Conservation (phyloP, 2,888 invertebrate species). For the Rugalucina vietnamica region DNA sequence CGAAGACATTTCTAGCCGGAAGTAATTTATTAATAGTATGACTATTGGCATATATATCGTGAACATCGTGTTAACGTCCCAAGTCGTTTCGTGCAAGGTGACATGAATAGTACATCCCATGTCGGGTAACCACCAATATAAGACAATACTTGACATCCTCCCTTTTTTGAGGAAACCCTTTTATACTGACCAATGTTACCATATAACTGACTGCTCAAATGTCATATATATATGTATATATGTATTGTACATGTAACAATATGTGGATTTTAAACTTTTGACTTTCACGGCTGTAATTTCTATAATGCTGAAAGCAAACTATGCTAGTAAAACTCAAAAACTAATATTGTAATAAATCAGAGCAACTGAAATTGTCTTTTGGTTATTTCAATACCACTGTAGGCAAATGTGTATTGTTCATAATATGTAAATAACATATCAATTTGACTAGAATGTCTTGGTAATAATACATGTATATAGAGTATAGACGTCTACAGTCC, state of each 20-base stretch:
- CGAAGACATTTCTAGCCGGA: background rate
- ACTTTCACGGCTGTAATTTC: background rate
- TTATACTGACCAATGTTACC: background rate
- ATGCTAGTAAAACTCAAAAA: no score
- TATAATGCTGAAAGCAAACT: background rate
- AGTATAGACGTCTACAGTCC: conserved; percentile 4
- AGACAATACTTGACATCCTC: conserved; percentile 4
- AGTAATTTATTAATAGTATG: background rate
- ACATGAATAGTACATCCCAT: background rate
- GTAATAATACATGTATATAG: no score
- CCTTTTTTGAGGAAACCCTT: background rate
- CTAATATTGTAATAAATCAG: background rate
- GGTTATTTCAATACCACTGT: background rate
- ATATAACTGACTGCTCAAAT: background rate
- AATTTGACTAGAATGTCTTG: no score
- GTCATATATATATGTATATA: background rate
- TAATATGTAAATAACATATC: background rate
- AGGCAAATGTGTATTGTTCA: background rate
- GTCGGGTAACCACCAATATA: background rate
- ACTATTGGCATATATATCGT: background rate
- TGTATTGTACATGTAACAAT: background rate
- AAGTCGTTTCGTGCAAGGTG: no score
- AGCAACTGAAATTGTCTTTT: background rate
- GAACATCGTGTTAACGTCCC: background rate
- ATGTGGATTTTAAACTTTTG: background rate